Evolutionary conservation across 1,140 invertebrate genomes (phyloP).

Genomic region (Cydia pomonella): DNA sequence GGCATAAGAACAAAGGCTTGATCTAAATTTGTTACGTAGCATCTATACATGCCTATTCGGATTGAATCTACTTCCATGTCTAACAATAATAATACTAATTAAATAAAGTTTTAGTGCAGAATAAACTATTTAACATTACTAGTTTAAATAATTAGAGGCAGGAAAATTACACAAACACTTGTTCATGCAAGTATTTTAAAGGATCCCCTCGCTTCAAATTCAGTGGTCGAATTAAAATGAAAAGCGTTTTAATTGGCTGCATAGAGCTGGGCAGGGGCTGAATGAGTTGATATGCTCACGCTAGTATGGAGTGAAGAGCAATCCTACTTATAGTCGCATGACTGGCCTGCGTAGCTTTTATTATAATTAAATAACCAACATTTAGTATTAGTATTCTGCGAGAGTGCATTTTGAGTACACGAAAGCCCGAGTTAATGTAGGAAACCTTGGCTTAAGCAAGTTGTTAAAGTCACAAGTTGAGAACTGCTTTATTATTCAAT

Average conservation of each 20-base stretch:
- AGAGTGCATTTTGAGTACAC: conserved; percentile 7
- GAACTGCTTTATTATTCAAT: conserved; percentile 78
- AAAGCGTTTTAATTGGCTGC: conserved; percentile 29
- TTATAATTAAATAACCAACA: conserved; percentile 42
- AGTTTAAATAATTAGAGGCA: neutral
- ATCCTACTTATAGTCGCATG: conserved; percentile 9
- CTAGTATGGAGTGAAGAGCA: neutral
- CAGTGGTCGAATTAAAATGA: conserved; percentile 21
- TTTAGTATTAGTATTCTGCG: conserved; percentile 41
- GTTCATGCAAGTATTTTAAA: neutral
- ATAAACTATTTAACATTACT: neutral
- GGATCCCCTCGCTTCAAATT: conserved; percentile 7
- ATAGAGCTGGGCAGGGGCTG: conserved; percentile 10
- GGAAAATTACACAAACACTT: neutral
- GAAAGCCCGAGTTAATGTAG: conserved; percentile 58
- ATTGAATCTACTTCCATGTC: neutral
- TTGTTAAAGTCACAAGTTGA: conserved; percentile 73
- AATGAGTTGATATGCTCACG: conserved; percentile 15
- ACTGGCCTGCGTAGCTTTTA: conserved; percentile 26
- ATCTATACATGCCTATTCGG: neutral
- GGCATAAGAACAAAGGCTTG: neutral
- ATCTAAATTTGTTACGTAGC: neutral
- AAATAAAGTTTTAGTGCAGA: neutral
- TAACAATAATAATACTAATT: neutral
- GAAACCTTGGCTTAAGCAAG: conserved; percentile 68